Percentiles rank a stretch among this genome's conserved stretches.
Conservation (phyloP, 2,797 vertebrate species). For the Falco novaeseelandiae region DNA sequence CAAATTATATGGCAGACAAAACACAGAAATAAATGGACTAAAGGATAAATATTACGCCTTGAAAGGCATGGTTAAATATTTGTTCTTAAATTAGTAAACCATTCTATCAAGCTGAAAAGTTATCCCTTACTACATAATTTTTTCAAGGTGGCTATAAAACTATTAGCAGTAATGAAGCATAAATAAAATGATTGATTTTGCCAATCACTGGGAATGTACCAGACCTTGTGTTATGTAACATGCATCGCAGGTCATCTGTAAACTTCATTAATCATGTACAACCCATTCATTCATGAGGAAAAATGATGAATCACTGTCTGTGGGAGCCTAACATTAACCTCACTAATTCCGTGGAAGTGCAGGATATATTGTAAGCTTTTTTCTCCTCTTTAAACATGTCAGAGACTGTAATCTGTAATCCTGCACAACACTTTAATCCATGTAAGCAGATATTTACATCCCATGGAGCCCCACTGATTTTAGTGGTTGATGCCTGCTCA, state of each 20-base stretch:
- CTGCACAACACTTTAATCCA: constrained; percentile 34
- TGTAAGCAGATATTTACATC: constrained; percentile 33
- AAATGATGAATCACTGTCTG: constrained; percentile 24
- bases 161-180: not conserved
- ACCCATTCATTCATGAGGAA: not conserved
- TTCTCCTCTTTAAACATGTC: not conserved
- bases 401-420: constrained; percentile 33
- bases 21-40: not conserved
- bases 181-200: constrained; percentile 38
- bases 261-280: constrained; percentile 28
- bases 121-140: not conserved
- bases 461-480: not conserved
- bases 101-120: not conserved
- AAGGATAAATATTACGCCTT: not conserved
- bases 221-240: constrained; percentile 13
- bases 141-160: not conserved
- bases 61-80: not conserved
- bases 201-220: not conserved
- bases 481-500: not conserved
- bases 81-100: not conserved
- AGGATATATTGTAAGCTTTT: not conserved
- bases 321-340: not conserved
- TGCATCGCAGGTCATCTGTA: not conserved
- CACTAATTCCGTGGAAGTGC: not conserved
- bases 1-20: not conserved